Percentiles rank a stretch among this genome's conserved stretches.
phyloP scores from a whole-genome alignment of 1,140 invertebrate genomes.

The Trichomalopsis sarcophagae region DNA sequence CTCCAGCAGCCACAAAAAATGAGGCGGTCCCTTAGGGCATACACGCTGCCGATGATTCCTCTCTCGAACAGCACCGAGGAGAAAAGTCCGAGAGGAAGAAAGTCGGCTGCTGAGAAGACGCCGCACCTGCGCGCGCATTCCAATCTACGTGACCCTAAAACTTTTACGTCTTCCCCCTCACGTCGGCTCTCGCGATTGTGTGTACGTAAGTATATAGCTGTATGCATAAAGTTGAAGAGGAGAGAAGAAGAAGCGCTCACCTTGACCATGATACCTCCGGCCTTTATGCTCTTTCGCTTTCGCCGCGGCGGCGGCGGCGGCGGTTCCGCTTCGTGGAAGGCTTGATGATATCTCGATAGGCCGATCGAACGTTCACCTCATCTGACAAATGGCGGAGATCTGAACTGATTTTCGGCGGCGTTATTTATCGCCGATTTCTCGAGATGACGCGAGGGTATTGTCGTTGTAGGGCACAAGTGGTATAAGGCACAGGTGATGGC shows the following conservation, averaged over 20 bases:
- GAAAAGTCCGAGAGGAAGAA: constrained; percentile 65
- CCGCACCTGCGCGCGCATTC: constrained; percentile 72
- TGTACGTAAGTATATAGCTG: neutral
- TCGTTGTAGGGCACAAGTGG: too few species aligned
- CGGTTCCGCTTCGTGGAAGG: neutral
- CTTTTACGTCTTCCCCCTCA: constrained; percentile 57
- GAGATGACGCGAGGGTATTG: neutral
- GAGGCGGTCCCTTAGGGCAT: constrained; percentile 5
- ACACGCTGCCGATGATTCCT: constrained; percentile 57
- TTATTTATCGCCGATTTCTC: neutral
- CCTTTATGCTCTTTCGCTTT: constrained; percentile 53
- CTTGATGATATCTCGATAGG: constrained; percentile 10
- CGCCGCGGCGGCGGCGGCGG: neutral
- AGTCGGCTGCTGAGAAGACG: constrained; percentile 59
- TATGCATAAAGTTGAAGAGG: neutral
- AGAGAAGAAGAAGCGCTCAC: constrained; percentile 58
- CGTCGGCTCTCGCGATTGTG: neutral
- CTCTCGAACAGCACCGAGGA: constrained; percentile 57
- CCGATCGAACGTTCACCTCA: neutral
- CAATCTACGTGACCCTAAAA: constrained; percentile 70
- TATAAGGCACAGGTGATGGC: neutral
- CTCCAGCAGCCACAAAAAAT: neutral
- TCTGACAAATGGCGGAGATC: neutral
- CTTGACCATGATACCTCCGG: constrained; percentile 62
- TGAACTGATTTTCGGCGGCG: neutral